A percentile compares a stretch with the other conserved stretches of the same genome.
Conservation (phyloP, 2,113 vertebrate species). For the Myodes glareolus region DNA sequence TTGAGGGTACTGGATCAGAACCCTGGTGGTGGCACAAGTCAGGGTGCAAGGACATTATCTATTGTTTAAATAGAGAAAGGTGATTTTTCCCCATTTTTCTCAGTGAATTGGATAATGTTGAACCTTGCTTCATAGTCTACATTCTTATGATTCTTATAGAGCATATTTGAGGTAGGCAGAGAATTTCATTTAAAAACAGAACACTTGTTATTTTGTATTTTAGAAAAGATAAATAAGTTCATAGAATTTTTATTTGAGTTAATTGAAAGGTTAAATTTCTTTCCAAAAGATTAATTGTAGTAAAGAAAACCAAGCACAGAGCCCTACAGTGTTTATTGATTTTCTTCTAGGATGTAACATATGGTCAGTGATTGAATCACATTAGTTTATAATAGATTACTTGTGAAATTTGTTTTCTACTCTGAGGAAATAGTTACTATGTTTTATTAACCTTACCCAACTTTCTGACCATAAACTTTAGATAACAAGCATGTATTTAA, state of each 20-base stretch:
- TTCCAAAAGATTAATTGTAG: constrained; percentile 47
- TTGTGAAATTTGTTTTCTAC: not conserved
- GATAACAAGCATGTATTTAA: not conserved
- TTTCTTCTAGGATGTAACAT: not conserved
- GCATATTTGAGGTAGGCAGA: not conserved
- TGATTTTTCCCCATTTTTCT: not conserved
- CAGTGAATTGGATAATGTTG: not conserved
- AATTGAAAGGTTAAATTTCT: constrained; percentile 43
- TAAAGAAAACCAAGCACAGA: not conserved
- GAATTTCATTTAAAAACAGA: not conserved
- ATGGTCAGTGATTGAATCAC: not conserved
- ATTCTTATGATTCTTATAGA: not conserved
- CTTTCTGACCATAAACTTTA: not conserved
- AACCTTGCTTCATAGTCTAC: not conserved
- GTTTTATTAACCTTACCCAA: constrained; percentile 24
- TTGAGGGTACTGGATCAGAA: not conserved
- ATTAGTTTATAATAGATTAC: not conserved
- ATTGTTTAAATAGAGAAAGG: not conserved
- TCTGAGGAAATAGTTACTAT: not conserved
- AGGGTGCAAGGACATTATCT: not conserved
- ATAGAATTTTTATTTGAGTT: constrained; percentile 21
- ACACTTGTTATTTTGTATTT: constrained; percentile 33
- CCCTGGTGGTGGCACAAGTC: not conserved
- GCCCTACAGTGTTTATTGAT: not conserved
- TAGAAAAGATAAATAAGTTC: constrained; percentile 6